Evolutionary conservation across 2,888 invertebrate genomes (phyloP), one percentile per base, ranked within the genome.

Genomic region (Pyrrhia umbra): DNA sequence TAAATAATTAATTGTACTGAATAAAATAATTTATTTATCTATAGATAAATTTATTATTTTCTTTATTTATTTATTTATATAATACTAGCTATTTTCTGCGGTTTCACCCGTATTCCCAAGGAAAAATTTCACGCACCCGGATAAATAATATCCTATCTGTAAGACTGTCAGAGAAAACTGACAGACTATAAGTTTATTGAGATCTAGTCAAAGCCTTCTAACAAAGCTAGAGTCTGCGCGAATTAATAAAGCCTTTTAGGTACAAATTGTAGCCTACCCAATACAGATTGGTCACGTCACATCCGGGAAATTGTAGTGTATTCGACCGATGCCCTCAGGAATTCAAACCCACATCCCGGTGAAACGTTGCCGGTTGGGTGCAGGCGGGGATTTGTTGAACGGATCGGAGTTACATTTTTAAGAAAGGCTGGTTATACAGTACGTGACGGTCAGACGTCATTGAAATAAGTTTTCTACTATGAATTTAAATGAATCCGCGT

Each of bases 261-360:
- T 25, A 50, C 39, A 34, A 45, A 69, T 63, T 70, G n/a, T 10
- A 46, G 49, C 27, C 20, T 49, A 39, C 20, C 65, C 10, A 49
- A 39, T 30, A 40, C 25, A n/a, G 37, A 45, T 64, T 64, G 65
- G 54, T 54, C 45, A 45, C 65, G 40, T 69, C 40, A 42, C 40
- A 30, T 42, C 27, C 46, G 47, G 45, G 3, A 45, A 50, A 39
- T 45, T 65, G 55, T 2, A 21, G 65, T 43, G 10, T 65, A 52
- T 54, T 43, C 30, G 23, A 51, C 13, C n/a, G 25, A 49, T 40
- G 25, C 55, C 21, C 43, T 55, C 30, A 25, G 65, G 65, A 45
- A 71, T 64, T 54, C 18, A 25, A 23, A 55, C 5, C 18, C 39
- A 21, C 54, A 40, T 54, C 20, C 39, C 23, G 43, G 9, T 52